Percentiles rank a stretch among this genome's conserved stretches.
Evolutionary conservation across 2,888 invertebrate species (phyloP).

Genomic region (Tachina fera): DNA sequence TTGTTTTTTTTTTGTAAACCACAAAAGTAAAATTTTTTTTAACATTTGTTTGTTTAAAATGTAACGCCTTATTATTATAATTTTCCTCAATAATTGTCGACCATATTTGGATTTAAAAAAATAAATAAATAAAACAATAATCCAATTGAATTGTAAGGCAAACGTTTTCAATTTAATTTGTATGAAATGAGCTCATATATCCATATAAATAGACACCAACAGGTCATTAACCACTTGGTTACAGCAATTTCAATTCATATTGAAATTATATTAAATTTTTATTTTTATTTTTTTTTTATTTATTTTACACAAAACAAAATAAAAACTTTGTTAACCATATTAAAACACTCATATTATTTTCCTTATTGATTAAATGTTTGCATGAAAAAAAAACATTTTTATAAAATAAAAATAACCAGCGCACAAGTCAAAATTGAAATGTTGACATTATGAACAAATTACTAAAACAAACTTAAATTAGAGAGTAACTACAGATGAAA

Average conservation of each 20-base stretch:
- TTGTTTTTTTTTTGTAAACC: neutral
- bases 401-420: neutral
- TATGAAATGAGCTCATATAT: conserved; percentile 70
- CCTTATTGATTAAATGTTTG: conserved; percentile 37
- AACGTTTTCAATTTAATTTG: conserved; percentile 62
- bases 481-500: no score
- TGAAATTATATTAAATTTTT: conserved; percentile 52
- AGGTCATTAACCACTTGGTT: conserved; percentile 70
- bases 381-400: neutral
- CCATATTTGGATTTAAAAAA: conserved; percentile 56
- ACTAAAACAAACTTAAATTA: no score
- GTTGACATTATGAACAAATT: no score
- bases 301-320: conserved; percentile 34
- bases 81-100: conserved; percentile 68
- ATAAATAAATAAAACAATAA: conserved; percentile 15
- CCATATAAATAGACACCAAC: conserved; percentile 61
- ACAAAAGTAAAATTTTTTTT: conserved; percentile 26
- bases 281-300: neutral
- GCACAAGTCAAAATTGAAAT: neutral
- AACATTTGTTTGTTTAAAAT: conserved; percentile 56
- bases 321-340: conserved; percentile 64
- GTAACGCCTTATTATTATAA: conserved; percentile 72
- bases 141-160: conserved; percentile 35
- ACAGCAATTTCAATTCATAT: conserved; percentile 61
- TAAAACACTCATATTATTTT: conserved; percentile 62